Conservation (phyloP, 2,888 invertebrate genomes). For the Zelleria hepariella region DNA sequence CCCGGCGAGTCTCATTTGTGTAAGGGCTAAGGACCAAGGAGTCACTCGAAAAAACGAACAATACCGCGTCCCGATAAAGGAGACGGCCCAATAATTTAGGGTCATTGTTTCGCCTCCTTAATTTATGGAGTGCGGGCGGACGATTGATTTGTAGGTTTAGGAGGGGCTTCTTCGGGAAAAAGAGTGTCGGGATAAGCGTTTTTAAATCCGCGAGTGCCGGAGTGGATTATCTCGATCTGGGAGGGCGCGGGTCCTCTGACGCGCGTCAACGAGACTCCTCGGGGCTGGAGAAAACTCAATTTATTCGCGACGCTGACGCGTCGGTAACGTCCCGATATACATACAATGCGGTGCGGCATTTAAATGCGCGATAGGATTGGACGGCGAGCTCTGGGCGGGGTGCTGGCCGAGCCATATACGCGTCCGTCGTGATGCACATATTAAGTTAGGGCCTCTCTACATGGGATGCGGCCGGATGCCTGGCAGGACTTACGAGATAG, state of each 20-base stretch:
- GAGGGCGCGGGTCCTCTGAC: constrained; percentile 1
- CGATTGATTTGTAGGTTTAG: constrained; percentile 68
- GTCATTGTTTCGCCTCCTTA: constrained; percentile 65
- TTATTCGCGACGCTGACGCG: constrained; percentile 41
- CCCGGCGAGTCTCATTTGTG: constrained; percentile 65
- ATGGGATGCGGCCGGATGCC: constrained; percentile 47
- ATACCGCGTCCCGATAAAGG: constrained; percentile 53
- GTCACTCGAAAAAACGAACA: constrained; percentile 54
- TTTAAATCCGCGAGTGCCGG: constrained; percentile 33
- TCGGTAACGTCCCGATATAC: constrained; percentile 47
- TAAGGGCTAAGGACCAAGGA: constrained; percentile 27
- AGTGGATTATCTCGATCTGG: constrained; percentile 17
- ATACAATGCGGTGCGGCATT: constrained; percentile 62
- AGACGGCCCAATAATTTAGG: constrained; percentile 68
- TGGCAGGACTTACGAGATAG: constrained; percentile 50
- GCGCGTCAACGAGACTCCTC: neutral
- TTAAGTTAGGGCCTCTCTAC: constrained; percentile 64
- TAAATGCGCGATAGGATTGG: constrained; percentile 67
- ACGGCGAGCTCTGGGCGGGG: constrained; percentile 45
- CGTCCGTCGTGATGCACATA: constrained; percentile 68
- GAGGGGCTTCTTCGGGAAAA: constrained; percentile 38
- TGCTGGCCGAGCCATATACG: constrained; percentile 49
- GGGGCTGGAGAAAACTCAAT: constrained; percentile 39
- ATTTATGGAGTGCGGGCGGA: constrained; percentile 67
- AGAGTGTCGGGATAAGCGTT: constrained; percentile 49